Base-by-base conservation (phyloP, 2,888 invertebrate genomes). In the Baronia brevicornis region DNA sequence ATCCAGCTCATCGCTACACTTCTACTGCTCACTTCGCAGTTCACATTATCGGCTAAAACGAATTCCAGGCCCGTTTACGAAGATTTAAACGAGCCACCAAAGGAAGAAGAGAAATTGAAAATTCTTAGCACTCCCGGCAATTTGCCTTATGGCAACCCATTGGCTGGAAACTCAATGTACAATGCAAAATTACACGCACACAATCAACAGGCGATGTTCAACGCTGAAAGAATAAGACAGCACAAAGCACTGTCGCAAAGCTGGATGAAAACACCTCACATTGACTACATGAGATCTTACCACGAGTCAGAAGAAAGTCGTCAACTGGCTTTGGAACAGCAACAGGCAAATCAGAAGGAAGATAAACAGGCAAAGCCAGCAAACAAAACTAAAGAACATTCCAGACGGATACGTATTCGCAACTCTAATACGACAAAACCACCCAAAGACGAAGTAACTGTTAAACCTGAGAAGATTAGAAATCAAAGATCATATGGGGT, bases 251-350 rank as follows among this genome's bases (percentile, higher is more conserved):
- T 84, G 32, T 27, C 75, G 0, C 75, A 79, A 44, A 63, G 80
- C 40, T 71, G 72, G 63, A 62, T 57, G 1, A 58, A 68, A 32
- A 46, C 74, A 36, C 67, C 85, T 0, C 59, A 52, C 4, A 87
- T 88, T 39, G 86, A 80, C 39, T 88, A 88, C 35, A 71, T 88
- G 65, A 75, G 74, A 51, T 87, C 88, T 0, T 88, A 85, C 32
- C 87, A 86, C 13, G 84, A 86, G 26, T 78, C 85, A 3, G 86
- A 87, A 43, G 87, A 87, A 39, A 80, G 51, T 25, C 80, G 80
- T 39, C 84, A 84, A 29, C 44, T 78, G 5, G 78, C 74, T 1
- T 31, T 78, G 37, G 84, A 84, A 55, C 64, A 72, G 30, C 72
- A 75, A 46, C 82, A 84, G 44, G 40, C 69, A 0, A 63, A 55